Percentiles rank a stretch among this genome's conserved stretches.
Evolutionary conservation across 2,113 vertebrate genomes (phyloP).

Genomic region (human): DNA sequence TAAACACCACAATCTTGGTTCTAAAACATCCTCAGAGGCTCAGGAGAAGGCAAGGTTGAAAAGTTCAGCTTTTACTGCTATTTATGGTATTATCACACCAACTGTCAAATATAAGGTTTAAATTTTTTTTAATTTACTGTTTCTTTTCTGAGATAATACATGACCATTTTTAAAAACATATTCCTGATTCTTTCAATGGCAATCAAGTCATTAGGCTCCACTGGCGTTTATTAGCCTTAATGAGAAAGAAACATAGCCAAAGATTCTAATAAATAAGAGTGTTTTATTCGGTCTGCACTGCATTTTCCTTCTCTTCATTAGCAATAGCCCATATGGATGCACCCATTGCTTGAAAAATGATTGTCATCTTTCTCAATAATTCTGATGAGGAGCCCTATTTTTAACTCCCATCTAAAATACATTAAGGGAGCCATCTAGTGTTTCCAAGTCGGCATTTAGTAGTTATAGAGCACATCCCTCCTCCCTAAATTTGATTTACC

Average conservation of each 20-base stretch:
- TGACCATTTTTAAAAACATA: background rate
- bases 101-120: background rate
- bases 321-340: slow-evolving; percentile 73
- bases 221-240: background rate
- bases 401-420: slow-evolving; percentile 68
- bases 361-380: slow-evolving; percentile 76
- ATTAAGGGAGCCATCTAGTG: slow-evolving; percentile 81
- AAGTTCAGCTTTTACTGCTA: background rate
- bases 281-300: slow-evolving; percentile 34
- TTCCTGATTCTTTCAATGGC: background rate
- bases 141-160: slow-evolving; percentile 27
- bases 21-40: background rate
- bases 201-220: background rate
- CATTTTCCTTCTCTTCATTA: slow-evolving; percentile 70
- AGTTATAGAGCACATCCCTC: slow-evolving; percentile 40
- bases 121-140: background rate
- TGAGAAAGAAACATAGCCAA: slow-evolving; percentile 48
- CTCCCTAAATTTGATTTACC: slow-evolving; percentile 54
- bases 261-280: background rate
- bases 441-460: slow-evolving; percentile 60
- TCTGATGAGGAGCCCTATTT: slow-evolving; percentile 76
- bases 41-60: background rate
- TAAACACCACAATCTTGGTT: background rate
- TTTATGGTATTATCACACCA: background rate
- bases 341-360: slow-evolving; percentile 78